Conservation (phyloP, 1,140 invertebrate species). For the Sminthurides bifidus region DNA sequence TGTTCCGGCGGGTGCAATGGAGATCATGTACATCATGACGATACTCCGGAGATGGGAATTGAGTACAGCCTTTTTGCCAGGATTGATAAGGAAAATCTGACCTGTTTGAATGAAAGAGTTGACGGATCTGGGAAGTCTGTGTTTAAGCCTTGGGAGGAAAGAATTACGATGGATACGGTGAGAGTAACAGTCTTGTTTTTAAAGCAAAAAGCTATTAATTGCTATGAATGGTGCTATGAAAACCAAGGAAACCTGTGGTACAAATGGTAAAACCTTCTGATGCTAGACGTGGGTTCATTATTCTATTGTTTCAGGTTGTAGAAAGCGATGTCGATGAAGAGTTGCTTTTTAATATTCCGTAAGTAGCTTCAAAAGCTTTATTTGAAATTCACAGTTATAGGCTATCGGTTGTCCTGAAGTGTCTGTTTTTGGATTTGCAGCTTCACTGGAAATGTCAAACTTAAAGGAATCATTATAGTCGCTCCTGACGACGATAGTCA, state of each 20-base stretch:
- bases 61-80: conserved; percentile 79
- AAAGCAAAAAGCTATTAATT: too few species aligned
- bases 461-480: conserved; percentile 83
- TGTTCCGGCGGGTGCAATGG: conserved; percentile 33
- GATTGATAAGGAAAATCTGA: conserved; percentile 75
- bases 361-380: too few species aligned
- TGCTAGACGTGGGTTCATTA: neutral
- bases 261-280: neutral
- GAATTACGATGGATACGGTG: conserved; percentile 62
- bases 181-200: conserved; percentile 28
- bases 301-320: conserved; percentile 55
- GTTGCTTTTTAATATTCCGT: conserved; percentile 87
- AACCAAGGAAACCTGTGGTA: neutral
- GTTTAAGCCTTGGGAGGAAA: conserved; percentile 85
- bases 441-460: conserved; percentile 85
- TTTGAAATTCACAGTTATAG: too few species aligned
- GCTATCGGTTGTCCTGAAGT: too few species aligned
- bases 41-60: conserved; percentile 61
- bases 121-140: conserved; percentile 76
- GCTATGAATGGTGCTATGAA: neutral
- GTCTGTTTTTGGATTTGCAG: too few species aligned
- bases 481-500: conserved; percentile 73
- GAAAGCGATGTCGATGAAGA: conserved; percentile 92
- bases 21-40: conserved; percentile 43
- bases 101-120: conserved; percentile 76